Percentiles rank a stretch among this genome's conserved stretches.
Evolutionary conservation across 2,888 invertebrate genomes (phyloP).

Genomic region (Apamea anceps): DNA sequence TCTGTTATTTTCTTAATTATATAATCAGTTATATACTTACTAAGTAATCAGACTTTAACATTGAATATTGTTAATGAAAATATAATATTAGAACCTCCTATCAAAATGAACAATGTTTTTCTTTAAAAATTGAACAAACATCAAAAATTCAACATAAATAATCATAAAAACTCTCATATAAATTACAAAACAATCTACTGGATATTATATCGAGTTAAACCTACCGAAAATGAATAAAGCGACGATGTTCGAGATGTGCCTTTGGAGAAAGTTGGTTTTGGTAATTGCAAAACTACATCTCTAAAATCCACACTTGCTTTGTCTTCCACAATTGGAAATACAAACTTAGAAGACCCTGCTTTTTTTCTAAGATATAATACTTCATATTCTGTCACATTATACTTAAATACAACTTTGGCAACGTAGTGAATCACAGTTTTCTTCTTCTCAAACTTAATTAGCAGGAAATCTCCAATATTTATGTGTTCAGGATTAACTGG

Average conservation of each 20-base stretch:
- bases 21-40: too few species aligned
- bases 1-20: too few species aligned
- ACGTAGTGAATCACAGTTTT: conserved; percentile 54
- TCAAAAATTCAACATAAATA: conserved; percentile 2
- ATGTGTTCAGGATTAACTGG: conserved; percentile 49
- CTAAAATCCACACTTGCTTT: conserved; percentile 64
- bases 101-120: background rate
- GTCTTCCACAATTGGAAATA: conserved; percentile 6
- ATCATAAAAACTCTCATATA: conserved; percentile 51
- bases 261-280: conserved; percentile 65
- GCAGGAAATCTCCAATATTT: conserved; percentile 55
- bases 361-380: too few species aligned
- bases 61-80: too few species aligned
- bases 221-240: conserved; percentile 60
- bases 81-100: background rate
- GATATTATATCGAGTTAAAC: conserved; percentile 61
- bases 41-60: too few species aligned
- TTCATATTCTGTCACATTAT: background rate
- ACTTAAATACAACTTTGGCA: conserved; percentile 54
- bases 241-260: conserved; percentile 64
- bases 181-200: conserved; percentile 57
- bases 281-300: conserved; percentile 64
- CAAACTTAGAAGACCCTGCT: background rate
- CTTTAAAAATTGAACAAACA: background rate
- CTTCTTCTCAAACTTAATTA: conserved; percentile 57